phyloP scores from a whole-genome alignment of 2,888 invertebrate species.

The Stratiomys singularior region DNA sequence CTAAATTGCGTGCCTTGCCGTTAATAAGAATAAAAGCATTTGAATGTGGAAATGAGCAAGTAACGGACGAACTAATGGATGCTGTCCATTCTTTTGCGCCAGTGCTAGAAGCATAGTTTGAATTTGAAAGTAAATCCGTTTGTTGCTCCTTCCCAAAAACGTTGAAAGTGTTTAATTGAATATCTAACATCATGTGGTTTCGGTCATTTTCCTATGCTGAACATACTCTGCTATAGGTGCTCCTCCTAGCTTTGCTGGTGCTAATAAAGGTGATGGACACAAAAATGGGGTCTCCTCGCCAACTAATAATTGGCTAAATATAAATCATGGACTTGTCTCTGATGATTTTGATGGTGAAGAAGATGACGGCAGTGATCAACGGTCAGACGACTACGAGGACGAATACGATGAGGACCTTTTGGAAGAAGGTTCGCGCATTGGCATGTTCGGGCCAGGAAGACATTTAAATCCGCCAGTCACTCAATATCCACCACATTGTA shows the following conservation, averaged over 20 bases:
- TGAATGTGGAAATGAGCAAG: too few relatives aligned
- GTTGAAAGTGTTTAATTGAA: too few relatives aligned
- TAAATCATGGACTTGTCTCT: constrained; percentile 26
- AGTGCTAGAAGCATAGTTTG: too few relatives aligned
- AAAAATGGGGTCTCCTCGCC: constrained; percentile 38
- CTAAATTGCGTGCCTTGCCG: too few relatives aligned
- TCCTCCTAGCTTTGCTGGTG: constrained; percentile 53
- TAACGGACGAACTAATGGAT: too few relatives aligned
- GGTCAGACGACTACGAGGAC: constrained; percentile 64
- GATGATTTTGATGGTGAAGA: constrained; percentile 67
- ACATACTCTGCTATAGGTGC: constrained; percentile 39
- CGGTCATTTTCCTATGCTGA: constrained; percentile 15
- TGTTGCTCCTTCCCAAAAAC: too few relatives aligned
- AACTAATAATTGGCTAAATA: constrained; percentile 44
- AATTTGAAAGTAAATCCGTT: too few relatives aligned
- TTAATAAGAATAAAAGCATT: too few relatives aligned
- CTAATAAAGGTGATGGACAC: constrained; percentile 53
- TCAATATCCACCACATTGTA: constrained; percentile 63
- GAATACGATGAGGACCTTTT: constrained; percentile 56
- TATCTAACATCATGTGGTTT: constrained; percentile 36
- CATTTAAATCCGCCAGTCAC: constrained; percentile 52
- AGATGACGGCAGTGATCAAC: constrained; percentile 67
- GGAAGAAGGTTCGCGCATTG: constrained; percentile 52
- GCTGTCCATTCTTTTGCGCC: too few relatives aligned
- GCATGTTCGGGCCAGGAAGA: constrained; percentile 50